A percentile compares a stretch with the other conserved stretches of the same genome.
phyloP scores from a whole-genome alignment of 2,888 invertebrate species.

The Patella pellucida region DNA sequence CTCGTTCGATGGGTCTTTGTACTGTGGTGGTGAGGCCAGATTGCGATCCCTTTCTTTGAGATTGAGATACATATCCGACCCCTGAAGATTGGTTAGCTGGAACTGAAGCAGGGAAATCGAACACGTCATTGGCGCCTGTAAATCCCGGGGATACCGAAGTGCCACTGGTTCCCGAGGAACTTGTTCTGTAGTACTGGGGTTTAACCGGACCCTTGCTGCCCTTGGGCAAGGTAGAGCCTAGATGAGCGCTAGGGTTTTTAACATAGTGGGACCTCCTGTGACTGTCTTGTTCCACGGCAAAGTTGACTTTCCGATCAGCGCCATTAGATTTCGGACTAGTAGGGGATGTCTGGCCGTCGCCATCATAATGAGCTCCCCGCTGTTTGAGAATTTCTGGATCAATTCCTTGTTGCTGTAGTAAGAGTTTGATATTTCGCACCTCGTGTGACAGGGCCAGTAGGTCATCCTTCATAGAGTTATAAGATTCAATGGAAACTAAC shows the following conservation, averaged over 20 bases:
- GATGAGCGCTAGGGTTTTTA: background rate
- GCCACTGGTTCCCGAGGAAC: background rate
- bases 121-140: constrained; percentile 15
- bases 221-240: background rate
- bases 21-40: constrained; percentile 16
- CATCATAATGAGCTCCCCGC: background rate
- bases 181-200: background rate
- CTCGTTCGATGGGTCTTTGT: constrained; percentile 26
- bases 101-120: background rate
- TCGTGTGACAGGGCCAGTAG: constrained; percentile 48
- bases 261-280: background rate
- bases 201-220: background rate
- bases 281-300: constrained; percentile 4
- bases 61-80: background rate
- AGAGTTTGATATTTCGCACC: constrained; percentile 50
- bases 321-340: background rate
- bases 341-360: background rate
- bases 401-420: constrained; percentile 29
- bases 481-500: constrained; percentile 24
- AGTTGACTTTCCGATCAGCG: constrained; percentile 28
- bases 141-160: background rate
- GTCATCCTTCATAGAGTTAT: constrained; percentile 37
- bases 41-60: background rate
- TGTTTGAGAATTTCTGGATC: background rate
- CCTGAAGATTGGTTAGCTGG: background rate